Conservation (phyloP, 2,113 vertebrate genomes). For the Actinemys pallida region DNA sequence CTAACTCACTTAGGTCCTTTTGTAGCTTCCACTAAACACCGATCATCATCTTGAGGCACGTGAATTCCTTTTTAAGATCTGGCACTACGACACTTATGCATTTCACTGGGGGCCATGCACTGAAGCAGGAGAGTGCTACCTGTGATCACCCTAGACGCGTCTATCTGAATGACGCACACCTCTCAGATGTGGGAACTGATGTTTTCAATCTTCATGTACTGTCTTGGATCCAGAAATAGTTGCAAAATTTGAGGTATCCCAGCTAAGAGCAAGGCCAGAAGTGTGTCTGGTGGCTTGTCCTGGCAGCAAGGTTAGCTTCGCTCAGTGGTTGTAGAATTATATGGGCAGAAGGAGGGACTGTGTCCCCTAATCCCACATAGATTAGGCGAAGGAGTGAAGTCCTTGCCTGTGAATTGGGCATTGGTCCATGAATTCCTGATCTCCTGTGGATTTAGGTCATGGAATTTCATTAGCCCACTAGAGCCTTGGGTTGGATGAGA, state of each 20-base stretch:
- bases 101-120: not conserved
- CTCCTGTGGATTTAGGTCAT: not conserved
- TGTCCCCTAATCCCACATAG: not conserved
- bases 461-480: not conserved
- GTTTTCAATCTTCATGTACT: rapidly evolving
- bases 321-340: not conserved
- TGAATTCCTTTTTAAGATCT: not conserved
- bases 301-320: not conserved
- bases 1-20: not conserved
- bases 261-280: not conserved
- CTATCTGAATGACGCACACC: not conserved
- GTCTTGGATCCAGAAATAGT: not conserved
- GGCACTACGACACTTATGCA: not conserved
- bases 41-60: not conserved
- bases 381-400: not conserved
- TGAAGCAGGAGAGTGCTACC: not conserved
- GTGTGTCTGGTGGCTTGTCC: not conserved
- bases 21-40: not conserved
- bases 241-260: not conserved
- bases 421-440: not conserved
- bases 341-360: not conserved
- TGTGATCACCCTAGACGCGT: rapidly evolving
- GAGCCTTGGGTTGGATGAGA: not conserved
- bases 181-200: not conserved
- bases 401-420: not conserved